These are phyloP conservation scores for Eledona agricola DNA, from an alignment of 2,888 invertebrate species.

Conservation along the genomic window DNA sequence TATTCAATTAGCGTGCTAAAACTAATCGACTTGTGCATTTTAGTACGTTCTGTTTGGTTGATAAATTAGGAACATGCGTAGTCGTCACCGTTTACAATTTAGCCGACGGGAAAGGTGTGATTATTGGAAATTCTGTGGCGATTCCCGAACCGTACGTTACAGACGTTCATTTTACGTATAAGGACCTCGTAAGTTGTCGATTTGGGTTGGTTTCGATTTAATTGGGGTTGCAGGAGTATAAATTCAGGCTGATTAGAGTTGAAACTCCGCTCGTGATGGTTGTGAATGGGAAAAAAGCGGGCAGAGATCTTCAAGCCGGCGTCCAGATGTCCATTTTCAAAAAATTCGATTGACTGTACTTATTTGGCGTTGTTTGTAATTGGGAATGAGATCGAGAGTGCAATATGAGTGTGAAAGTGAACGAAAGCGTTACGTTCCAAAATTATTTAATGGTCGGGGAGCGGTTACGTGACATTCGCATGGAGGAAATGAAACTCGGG, in stretches of 20 bases:
- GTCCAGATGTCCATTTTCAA: conserved; percentile 73
- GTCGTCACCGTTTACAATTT: conserved; percentile 86
- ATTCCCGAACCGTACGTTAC: conserved; percentile 79
- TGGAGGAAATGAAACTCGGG: not conserved
- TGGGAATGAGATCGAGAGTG: conserved; percentile 25
- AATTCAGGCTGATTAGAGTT: conserved; percentile 79
- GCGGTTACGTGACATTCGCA: not conserved
- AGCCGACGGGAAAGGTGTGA: conserved; percentile 81
- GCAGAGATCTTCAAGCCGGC: conserved; percentile 71
- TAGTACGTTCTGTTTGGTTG: conserved; percentile 85
- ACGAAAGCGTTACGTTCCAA: not conserved
- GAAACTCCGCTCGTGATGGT: conserved; percentile 78
- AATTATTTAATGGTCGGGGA: not conserved
- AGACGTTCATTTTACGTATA: conserved; percentile 67
- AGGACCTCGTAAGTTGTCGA: conserved; percentile 63
- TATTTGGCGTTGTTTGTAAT: conserved; percentile 19
- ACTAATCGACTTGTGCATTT: conserved; percentile 37
- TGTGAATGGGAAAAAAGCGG: conserved; percentile 79
- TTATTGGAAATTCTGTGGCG: conserved; percentile 85
- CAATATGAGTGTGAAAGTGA: conserved; percentile 2
- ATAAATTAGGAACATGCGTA: conserved; percentile 74
- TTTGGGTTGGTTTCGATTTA: conserved; percentile 9
- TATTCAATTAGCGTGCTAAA: conserved; percentile 17
- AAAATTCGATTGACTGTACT: conserved; percentile 65
- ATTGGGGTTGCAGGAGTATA: conserved; percentile 69